Percentiles rank a stretch among this genome's conserved stretches.
Evolutionary conservation across 1,140 invertebrate genomes (phyloP).

Genomic region (Drosophila rhopaloa): DNA sequence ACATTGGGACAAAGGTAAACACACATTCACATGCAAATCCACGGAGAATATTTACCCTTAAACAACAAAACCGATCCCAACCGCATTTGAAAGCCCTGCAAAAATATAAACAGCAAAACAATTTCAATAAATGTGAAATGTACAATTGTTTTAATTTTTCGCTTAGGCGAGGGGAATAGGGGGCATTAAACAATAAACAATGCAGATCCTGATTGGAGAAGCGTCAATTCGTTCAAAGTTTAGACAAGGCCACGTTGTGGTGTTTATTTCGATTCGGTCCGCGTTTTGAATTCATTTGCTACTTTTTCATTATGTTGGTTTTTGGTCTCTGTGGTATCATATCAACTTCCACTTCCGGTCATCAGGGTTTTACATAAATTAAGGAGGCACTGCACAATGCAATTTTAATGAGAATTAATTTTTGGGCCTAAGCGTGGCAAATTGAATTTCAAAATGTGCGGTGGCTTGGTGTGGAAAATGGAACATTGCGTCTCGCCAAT

Average conservation of each 20-base stretch:
- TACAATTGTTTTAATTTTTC: slow-evolving; percentile 47
- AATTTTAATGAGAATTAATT: slow-evolving; percentile 72
- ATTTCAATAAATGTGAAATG: slow-evolving; percentile 47
- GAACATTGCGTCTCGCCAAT: slow-evolving; percentile 5
- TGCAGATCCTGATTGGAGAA: slow-evolving; percentile 20
- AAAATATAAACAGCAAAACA: slow-evolving; percentile 23
- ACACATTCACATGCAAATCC: slow-evolving; percentile 16
- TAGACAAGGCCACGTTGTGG: background rate
- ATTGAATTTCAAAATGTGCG: slow-evolving; percentile 56
- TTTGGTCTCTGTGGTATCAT: slow-evolving; percentile 20
- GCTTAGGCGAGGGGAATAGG: background rate
- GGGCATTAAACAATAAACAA: slow-evolving; percentile 22
- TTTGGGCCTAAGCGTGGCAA: slow-evolving; percentile 47
- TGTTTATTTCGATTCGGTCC: background rate
- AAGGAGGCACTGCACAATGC: slow-evolving; percentile 44
- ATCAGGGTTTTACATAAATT: slow-evolving; percentile 44
- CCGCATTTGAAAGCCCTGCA: slow-evolving; percentile 21
- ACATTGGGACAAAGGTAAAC: slow-evolving; percentile 9
- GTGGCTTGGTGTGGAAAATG: background rate
- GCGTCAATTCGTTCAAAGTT: slow-evolving; percentile 2
- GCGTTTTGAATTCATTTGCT: slow-evolving; percentile 34
- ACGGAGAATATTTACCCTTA: slow-evolving; percentile 20
- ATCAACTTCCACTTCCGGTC: slow-evolving; percentile 55
- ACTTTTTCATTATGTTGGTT: slow-evolving; percentile 17
- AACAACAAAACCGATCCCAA: slow-evolving; percentile 6